Base-by-base conservation (phyloP, 2,888 invertebrate genomes). In the Leucophora obtusa region DNA sequence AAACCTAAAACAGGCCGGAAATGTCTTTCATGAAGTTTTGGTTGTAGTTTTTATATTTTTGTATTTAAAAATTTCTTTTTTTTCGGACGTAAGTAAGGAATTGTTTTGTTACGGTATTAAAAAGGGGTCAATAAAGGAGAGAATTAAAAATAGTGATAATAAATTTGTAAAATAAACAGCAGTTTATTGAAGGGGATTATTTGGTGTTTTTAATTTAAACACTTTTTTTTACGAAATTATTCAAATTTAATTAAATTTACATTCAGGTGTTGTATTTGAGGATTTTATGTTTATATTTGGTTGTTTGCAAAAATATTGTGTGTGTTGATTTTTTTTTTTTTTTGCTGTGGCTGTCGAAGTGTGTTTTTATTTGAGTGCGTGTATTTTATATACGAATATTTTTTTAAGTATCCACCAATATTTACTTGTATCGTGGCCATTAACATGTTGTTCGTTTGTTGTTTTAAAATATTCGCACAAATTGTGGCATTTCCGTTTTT, bases 381-480 rank as follows among this genome's bases (percentile, higher is more conserved):
- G 47, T 47, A 56, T 56, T 18, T 3, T 28, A 28, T 28, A 7
- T 24, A 6, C 24, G 7, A 6, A 6, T 53, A 33, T 28, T 14
- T 75, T 47, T 50, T n/a, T 63, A 56, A 51, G 70, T 51, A 70
- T 69, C 58, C 51, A 51, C 33, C 62, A 69, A 62, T 75, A 63
- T 69, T 75, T 58, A 63, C 74, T 54, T 15, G 60, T 60, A 78
- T 68, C 73, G 51, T 73, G 51, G 50, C 63, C 69, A 69, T 73
- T 79, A 69, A 68, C 35, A 79, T 73, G 65, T 56, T 50, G 75
- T 51, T 69, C 63, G 18, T 69, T 76, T 58, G 50, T 56, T 76
- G 58, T 38, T 75, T 21, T 74, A 15, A 28, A 33, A 33, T 53
- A 17, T 17, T 54, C 38, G 14, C 33, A 69, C 54, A 75, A 60